These are phyloP conservation scores for Osmerus eperlanus DNA, from an alignment of 2,113 vertebrate species.

Conservation along the genomic window DNA sequence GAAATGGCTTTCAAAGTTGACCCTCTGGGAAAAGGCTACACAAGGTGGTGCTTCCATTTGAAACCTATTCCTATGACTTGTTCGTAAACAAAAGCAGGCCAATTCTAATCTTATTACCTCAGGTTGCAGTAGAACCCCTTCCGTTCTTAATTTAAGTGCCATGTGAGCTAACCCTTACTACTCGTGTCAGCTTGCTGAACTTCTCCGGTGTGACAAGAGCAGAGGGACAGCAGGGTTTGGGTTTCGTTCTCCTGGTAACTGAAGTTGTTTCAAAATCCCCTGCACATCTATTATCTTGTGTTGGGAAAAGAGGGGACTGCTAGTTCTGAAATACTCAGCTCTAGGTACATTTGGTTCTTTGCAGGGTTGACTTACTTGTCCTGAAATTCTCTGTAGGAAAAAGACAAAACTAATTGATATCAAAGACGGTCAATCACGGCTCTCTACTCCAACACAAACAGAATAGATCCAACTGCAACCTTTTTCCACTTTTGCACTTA, in stretches of 20 bases:
- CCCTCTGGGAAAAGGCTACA: too few species aligned
- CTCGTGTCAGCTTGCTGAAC: background rate
- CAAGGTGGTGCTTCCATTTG: too few species aligned
- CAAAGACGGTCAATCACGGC: too few species aligned
- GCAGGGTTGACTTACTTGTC: background rate
- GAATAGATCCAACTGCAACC: too few species aligned
- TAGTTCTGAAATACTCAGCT: background rate
- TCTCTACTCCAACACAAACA: too few species aligned
- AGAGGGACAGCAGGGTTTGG: conserved; percentile 12
- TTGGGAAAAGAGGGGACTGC: background rate
- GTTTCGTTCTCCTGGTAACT: conserved; percentile 19
- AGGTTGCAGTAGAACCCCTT: background rate
- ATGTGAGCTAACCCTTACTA: background rate
- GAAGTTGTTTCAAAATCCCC: background rate
- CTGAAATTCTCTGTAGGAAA: too few species aligned
- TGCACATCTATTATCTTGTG: background rate
- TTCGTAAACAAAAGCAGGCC: too few species aligned
- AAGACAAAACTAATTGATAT: too few species aligned
- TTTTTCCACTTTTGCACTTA: too few species aligned
- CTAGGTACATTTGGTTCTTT: background rate
- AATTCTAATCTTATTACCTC: background rate
- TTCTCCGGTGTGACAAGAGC: background rate
- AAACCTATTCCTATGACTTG: too few species aligned
- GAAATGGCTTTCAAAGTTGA: too few species aligned
- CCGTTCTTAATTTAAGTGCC: background rate